Percentiles rank a stretch among this genome's conserved stretches.
These are phyloP conservation scores for Parasteatoda tepidariorum DNA, from an alignment of 1,140 invertebrate genomes.

Conservation along the genomic window DNA sequence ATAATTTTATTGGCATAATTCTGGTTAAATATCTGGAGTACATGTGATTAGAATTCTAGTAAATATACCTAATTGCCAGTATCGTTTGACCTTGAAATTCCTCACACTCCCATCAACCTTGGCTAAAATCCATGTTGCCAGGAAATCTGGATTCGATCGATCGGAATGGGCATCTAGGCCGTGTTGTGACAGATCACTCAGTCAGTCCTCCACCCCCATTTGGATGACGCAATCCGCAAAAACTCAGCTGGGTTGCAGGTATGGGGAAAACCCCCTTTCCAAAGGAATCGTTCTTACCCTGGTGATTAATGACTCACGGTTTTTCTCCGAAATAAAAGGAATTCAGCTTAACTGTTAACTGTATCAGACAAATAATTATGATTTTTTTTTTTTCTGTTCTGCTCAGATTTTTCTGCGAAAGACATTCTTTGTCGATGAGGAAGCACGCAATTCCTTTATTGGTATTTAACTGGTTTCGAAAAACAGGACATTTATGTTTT, in stretches of 20 bases:
- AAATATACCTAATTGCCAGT: neutral
- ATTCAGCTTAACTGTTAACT: constrained; percentile 12
- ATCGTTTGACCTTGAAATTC: constrained; percentile 6
- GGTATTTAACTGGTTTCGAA: no score
- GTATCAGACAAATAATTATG: neutral
- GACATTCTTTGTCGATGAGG: no score
- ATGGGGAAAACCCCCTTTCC: constrained; percentile 1
- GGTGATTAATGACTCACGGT: constrained; percentile 37
- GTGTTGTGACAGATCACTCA: constrained; percentile 26
- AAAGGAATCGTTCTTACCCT: constrained; percentile 32
- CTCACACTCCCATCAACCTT: neutral
- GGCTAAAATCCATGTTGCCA: neutral
- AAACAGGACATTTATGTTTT: no score
- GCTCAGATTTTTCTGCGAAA: no score
- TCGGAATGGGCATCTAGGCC: neutral
- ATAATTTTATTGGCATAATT: neutral
- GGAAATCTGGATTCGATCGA: neutral
- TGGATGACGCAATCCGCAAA: neutral
- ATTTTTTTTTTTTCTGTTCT: neutral
- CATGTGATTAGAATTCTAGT: neutral
- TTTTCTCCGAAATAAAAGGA: neutral
- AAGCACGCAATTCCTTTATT: no score
- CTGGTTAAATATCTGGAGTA: neutral
- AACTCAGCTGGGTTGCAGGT: constrained; percentile 5
- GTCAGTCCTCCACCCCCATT: neutral